Base-by-base conservation (phyloP, 2,113 vertebrate species). In the Myiozetetes cayanensis region DNA sequence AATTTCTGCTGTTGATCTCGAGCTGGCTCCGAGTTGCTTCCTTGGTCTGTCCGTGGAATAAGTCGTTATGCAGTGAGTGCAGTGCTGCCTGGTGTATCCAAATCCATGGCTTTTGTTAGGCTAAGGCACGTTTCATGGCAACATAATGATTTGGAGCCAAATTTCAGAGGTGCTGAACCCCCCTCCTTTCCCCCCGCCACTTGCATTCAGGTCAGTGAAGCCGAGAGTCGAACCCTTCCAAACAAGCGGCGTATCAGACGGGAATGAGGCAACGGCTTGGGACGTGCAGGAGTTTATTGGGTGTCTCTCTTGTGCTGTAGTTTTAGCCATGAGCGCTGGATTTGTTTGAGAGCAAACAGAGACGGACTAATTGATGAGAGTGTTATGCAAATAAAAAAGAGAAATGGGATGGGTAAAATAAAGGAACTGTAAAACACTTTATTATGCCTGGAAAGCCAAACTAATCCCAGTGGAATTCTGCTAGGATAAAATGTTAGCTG, bases 391-490 rank as follows among this genome's bases (percentile, higher is more conserved):
- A 90, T 91, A 89, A 66, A 96, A 95, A 75, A 84, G 93, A 95
- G 94, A 81, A 95, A 92, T 67, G 93, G 74, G 90, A 96, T 93
- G 95, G 89, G 85, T 85, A 75, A 94, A 95, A 90, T 91, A 95
- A 95, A 87, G 80, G 88, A 95, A 91, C 82, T 89, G 93, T 96
- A 91, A 94, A 96, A 85, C 93, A 92, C 87, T 92, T 94, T 94
- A 78, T 93, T 95, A 85, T 96, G 93, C 94, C 96, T 97, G 92
- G 93, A 95, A 98, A 97, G 96, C 97, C 96, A 90, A 75, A 87
- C 81, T 97, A 97, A 96, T 97, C 97, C 90, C 93, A 30, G 83
- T 91, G 93, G 94, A 96, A 95, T 95, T 95, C 92, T 85, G 66
- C 89, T 87, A 49, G 92, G 93, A 96, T 94, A 91, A 96, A 96